Percentiles rank a stretch among this genome's conserved stretches.
Conservation (phyloP, 2,113 vertebrate genomes). For the Vicugna pacos region DNA sequence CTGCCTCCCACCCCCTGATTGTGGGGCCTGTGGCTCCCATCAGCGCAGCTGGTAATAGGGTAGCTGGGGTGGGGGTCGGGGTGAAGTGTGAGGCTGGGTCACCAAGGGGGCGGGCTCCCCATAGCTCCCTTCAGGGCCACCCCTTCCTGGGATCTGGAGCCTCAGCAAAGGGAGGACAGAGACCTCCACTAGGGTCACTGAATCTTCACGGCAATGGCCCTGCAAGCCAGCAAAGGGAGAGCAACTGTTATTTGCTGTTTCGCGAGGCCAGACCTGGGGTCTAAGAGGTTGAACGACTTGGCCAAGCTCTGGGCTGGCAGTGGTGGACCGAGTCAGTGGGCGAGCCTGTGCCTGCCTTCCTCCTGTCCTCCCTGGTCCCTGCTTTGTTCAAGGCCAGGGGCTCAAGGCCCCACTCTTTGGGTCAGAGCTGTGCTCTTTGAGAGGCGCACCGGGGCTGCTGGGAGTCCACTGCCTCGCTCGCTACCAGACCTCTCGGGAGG, state of each 20-base stretch:
- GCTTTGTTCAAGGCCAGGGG: no score
- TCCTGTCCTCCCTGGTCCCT: not conserved
- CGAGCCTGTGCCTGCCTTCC: not conserved
- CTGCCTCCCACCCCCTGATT: fast-evolving
- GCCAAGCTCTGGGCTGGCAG: fast-evolving
- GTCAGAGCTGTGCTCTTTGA: not conserved
- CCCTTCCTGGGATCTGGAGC: not conserved
- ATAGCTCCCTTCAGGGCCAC: not conserved
- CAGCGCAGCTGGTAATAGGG: not conserved
- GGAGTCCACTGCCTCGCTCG: not conserved
- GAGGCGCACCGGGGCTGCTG: not conserved
- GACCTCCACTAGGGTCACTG: not conserved
- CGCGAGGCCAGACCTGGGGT: not conserved
- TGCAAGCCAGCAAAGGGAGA: not conserved
- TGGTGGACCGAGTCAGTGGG: not conserved
- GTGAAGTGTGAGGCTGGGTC: not conserved
- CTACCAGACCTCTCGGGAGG: not conserved
- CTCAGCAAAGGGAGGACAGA: not conserved
- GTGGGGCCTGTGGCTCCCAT: not conserved
- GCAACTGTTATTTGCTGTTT: no score
- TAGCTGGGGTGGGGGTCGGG: not conserved
- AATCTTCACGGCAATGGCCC: not conserved
- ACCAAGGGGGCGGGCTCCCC: not conserved
- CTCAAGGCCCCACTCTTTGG: not conserved
- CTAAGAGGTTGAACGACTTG: not conserved